phyloP scores from a whole-genome alignment of 30 jellyfish, hydroid and myxozoan species.

The Aurelia coerulea region DNA sequence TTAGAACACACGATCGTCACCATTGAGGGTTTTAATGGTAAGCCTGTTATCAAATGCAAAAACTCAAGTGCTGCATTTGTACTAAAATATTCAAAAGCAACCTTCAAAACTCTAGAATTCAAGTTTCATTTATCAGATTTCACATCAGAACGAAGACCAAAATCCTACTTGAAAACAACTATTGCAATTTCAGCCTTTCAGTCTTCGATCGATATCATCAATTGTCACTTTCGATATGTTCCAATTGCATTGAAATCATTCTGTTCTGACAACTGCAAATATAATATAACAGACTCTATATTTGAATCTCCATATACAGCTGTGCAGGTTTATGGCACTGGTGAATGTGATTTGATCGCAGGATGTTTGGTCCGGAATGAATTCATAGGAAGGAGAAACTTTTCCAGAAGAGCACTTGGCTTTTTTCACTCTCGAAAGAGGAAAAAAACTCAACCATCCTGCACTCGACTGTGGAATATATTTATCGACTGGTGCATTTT shows the following conservation, averaged over 20 bases:
- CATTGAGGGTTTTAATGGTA: neutral
- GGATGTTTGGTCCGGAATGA: too few species aligned
- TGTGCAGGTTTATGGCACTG: too few species aligned
- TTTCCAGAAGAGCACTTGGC: too few species aligned
- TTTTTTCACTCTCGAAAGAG: too few species aligned
- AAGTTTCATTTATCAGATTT: too few species aligned
- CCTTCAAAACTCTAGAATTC: neutral
- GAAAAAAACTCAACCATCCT: too few species aligned
- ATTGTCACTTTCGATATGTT: neutral
- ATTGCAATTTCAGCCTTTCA: neutral
- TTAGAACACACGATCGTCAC: neutral
- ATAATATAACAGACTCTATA: neutral
- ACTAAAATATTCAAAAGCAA: neutral
- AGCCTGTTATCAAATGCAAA: neutral
- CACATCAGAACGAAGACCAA: neutral
- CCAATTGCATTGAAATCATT: neutral
- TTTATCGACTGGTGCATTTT: too few species aligned
- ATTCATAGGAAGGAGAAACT: too few species aligned
- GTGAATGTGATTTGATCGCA: too few species aligned
- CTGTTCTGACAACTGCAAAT: neutral
- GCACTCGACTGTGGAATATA: too few species aligned
- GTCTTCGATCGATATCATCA: neutral
- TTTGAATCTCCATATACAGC: too few species aligned
- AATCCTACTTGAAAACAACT: neutral
- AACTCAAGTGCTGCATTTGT: neutral